Percentiles rank a stretch among this genome's conserved stretches.
phyloP scores from a whole-genome alignment of 2,888 invertebrate genomes.

The Empis livida region DNA sequence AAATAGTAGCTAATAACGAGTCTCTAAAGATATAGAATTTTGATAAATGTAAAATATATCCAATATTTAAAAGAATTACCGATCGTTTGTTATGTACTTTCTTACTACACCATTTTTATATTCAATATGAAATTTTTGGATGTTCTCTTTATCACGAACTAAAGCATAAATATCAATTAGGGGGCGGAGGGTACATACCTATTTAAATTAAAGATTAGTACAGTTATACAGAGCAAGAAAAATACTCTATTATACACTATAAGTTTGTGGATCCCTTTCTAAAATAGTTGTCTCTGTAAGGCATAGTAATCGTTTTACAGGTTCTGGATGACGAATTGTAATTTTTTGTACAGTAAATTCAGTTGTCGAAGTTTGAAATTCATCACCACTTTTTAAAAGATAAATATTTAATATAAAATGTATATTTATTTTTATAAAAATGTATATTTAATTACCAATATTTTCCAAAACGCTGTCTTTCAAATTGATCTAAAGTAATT shows the following conservation, averaged over 20 bases:
- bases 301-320: slow-evolving; percentile 79
- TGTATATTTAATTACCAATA: slow-evolving; percentile 50
- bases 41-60: slow-evolving; percentile 1
- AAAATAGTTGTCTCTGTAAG: slow-evolving; percentile 90
- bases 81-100: slow-evolving; percentile 82
- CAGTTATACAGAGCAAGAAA: background rate
- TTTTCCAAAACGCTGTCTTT: slow-evolving; percentile 79
- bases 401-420: background rate
- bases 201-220: background rate
- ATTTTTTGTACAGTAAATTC: slow-evolving; percentile 95
- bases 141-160: slow-evolving; percentile 77
- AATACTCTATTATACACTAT: slow-evolving; percentile 44
- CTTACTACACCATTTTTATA: slow-evolving; percentile 84
- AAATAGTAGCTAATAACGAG: slow-evolving; percentile 81
- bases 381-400: slow-evolving; percentile 68
- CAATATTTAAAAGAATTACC: slow-evolving; percentile 38
- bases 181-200: slow-evolving; percentile 68
- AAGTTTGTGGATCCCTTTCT: slow-evolving; percentile 94
- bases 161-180: slow-evolving; percentile 79
- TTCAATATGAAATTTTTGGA: slow-evolving; percentile 88
- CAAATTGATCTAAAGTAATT: slow-evolving; percentile 76
- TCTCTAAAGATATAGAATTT: slow-evolving; percentile 48
- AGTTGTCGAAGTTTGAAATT: slow-evolving; percentile 88
- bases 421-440: background rate
- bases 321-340: slow-evolving; percentile 67